A percentile compares a stretch with the other conserved stretches of the same genome.
phyloP scores from a whole-genome alignment of 2,113 vertebrate species.

The Leptobrachium leishanense region DNA sequence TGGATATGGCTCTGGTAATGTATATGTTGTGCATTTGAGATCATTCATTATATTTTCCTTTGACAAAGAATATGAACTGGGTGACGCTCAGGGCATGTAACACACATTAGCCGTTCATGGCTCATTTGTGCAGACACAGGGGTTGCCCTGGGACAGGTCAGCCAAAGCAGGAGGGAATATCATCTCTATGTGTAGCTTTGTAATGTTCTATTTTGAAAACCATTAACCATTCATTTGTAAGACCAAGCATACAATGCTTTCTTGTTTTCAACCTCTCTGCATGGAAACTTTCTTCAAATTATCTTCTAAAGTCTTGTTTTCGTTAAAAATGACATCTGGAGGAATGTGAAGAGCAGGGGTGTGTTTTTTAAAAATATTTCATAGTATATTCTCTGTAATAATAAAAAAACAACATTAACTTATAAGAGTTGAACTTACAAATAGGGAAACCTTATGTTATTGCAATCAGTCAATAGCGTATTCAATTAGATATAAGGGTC shows the following conservation, averaged over 20 bases:
- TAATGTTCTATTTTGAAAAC: neutral
- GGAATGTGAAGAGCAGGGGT: too few relatives aligned
- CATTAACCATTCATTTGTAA: conserved; percentile 1
- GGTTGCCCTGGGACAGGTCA: conserved; percentile 24
- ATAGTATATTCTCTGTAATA: too few relatives aligned
- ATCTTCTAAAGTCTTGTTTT: too few relatives aligned
- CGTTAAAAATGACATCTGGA: too few relatives aligned
- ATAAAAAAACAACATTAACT: too few relatives aligned
- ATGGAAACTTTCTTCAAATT: neutral
- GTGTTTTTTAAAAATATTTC: too few relatives aligned
- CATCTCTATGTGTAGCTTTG: conserved; percentile 9
- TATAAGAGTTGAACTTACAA: too few relatives aligned
- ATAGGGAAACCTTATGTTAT: too few relatives aligned
- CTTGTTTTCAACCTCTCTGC: neutral
- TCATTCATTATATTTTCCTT: conserved; percentile 29
- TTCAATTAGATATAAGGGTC: too few relatives aligned
- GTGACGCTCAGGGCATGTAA: conserved; percentile 29
- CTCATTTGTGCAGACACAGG: conserved; percentile 39
- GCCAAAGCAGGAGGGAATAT: conserved; percentile 23
- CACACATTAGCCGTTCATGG: conserved; percentile 38
- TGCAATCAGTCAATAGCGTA: too few relatives aligned
- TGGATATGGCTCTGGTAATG: conserved; percentile 19
- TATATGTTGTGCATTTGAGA: conserved; percentile 12
- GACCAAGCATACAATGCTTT: conserved; percentile 1
- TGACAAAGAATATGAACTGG: conserved; percentile 20